phyloP scores from a whole-genome alignment of 2,888 invertebrate genomes.

The Smittia sp. region DNA sequence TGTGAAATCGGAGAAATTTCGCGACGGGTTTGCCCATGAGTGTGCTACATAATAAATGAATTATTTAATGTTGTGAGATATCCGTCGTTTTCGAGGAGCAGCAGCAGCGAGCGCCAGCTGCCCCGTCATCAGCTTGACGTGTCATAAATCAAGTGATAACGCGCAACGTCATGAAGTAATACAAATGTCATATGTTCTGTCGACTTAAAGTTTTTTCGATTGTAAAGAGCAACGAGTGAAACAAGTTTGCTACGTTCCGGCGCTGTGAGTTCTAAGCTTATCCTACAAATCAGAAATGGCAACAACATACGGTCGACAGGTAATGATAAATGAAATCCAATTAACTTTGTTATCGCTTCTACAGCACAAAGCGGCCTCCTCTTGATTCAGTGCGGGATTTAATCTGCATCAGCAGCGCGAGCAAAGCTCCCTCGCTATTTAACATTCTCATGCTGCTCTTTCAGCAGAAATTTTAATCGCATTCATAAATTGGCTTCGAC shows the following conservation, averaged over 20 bases:
- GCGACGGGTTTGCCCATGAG: neutral
- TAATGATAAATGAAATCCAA: constrained; percentile 2
- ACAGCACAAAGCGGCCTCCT: no score
- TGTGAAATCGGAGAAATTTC: neutral
- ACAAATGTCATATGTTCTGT: neutral
- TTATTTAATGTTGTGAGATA: neutral
- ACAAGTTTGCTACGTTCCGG: neutral
- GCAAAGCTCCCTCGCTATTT: no score
- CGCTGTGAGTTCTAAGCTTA: constrained; percentile 15
- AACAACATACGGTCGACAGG: constrained; percentile 34
- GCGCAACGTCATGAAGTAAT: neutral
- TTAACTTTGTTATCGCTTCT: neutral
- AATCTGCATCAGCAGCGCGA: no score
- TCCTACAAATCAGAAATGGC: constrained; percentile 8
- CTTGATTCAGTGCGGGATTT: no score
- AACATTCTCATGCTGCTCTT: no score
- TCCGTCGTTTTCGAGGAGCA: no score
- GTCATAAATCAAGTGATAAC: neutral
- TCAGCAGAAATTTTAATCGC: no score
- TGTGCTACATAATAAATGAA: neutral
- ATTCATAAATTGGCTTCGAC: no score
- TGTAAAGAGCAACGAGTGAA: neutral
- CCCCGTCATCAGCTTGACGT: no score
- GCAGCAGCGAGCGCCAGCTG: no score
- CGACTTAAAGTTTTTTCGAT: neutral